Evolutionary conservation across 2,797 vertebrate species (phyloP), one percentile per base, ranked within the genome.

Genomic region (Muscicapa comitata): DNA sequence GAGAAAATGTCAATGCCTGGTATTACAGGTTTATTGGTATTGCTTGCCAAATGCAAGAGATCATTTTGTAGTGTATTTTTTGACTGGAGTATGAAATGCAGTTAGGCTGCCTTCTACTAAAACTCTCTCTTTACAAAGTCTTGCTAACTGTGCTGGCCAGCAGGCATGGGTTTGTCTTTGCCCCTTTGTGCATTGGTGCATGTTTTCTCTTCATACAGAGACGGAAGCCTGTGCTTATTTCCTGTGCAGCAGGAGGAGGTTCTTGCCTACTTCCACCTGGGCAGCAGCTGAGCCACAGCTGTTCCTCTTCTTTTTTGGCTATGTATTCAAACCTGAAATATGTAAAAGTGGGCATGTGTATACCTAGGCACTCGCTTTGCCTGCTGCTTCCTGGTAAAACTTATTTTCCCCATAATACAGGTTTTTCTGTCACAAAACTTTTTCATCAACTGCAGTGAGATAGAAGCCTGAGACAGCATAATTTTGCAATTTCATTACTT

Each of bases 201-300:
- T 6, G 3, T 72, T 85, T 80, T 85, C 19, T 55, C 9, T 5
- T 75, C 13, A 3, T 17, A 12, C 18, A 35, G 50, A 53, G 29
- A 4, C 18, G 23, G 58, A 58, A 87, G 35, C 26, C 29, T 53
- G 21, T 35, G 74, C 59, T 89, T 15, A 0, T 54, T 79, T 67
- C 43, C 59, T 77, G 84, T 50, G 33, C 38, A 58, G 45, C 20
- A 89, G 13, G 2, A 13, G 20, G 21, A 74, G 43, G 40, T 74
- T 93, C 54, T 87, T 65, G 23, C 33, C 17, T 50, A 0, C 37
- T 43, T 77, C 68, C 74, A 94, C 92, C 94, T 92, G 88, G 71
- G 50, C 61, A 77, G 65, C 93, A 95, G 86, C 81, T 89, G 90
- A 77, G 45, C 38, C 38, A 9, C 92, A 80, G 83, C 81, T 89